Evolutionary conservation across 2,888 invertebrate genomes (phyloP), one percentile per base, ranked within the genome.

Genomic region (Serrognathus titanus): DNA sequence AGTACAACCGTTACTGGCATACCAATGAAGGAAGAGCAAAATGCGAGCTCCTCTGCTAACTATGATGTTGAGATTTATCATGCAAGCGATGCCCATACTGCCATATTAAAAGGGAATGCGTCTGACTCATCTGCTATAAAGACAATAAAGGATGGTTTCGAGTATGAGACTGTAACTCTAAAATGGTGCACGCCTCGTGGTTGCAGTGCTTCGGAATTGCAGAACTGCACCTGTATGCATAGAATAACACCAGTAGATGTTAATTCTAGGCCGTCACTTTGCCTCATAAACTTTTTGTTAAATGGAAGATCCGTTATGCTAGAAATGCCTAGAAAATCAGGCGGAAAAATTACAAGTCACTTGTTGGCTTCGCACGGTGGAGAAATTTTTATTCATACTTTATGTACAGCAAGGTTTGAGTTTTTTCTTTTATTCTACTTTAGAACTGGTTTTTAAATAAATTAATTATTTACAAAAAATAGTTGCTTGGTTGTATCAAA

Each of bases 21-120:
- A 69, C 99, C 99, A 1, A 99, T 99, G 99, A 99, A 99, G 82
- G 97, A 98, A 78, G 97, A 98, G 76, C 97, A 97, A 81, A 97
- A 97, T 76, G 96, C 97, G 1, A 94, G 94, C 74, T 94, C 95
- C 0, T 98, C 97, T 55, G 95, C 97, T 0, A 98, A 98, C 79
- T 99, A 99, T 72, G 98, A 99, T 74, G 99, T 99, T 0, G 98
- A 98, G 77, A 90, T 99, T 59, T 89, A 97, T 65, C 98, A 99
- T 74, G 87, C 92, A 0, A 85, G 86, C 7, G 85, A 88, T 11
- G 94, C 95, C 0, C 97, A 97, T 70, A 84, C 88, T 0, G 89
- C 93, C 0, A 84, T 94, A 41, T 80, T 93, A 35, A 85, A 83
- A 75, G 82, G 82, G 6, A 82, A 83, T 68, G 80, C 82, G 0